Conservation (phyloP, 2,888 invertebrate genomes). For the Drosophila melanosoma region DNA sequence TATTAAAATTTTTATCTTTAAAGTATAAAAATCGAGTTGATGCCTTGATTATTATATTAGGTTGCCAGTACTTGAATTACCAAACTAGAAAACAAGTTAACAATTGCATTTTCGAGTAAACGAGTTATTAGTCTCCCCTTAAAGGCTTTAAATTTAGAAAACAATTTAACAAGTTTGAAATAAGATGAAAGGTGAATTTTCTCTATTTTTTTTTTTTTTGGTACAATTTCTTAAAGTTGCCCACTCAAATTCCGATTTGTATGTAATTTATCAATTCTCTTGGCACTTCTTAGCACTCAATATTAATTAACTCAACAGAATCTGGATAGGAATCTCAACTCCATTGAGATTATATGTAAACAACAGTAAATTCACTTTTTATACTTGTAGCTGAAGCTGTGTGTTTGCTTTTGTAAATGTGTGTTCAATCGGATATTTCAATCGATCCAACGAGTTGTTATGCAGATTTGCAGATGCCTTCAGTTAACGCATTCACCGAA, state of each 20-base stretch:
- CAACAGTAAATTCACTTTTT: background rate
- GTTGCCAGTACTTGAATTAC: background rate
- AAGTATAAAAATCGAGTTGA: background rate
- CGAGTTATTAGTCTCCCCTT: background rate
- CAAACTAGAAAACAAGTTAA: background rate
- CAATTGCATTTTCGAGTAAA: background rate
- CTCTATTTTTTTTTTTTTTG: too few relatives aligned
- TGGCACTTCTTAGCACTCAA: background rate
- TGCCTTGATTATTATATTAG: background rate
- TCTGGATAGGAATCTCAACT: background rate
- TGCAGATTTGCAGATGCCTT: conserved; percentile 57
- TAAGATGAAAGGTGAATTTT: background rate
- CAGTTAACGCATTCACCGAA: background rate
- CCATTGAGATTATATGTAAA: conserved; percentile 7
- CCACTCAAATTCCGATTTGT: background rate
- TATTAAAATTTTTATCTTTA: background rate
- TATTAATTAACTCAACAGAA: conserved; percentile 12
- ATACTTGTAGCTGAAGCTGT: conserved; percentile 10
- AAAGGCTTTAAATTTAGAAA: background rate
- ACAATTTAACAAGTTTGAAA: conserved; percentile 1
- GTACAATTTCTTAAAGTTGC: background rate
- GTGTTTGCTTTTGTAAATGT: conserved; percentile 30
- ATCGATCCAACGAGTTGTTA: conserved; percentile 38
- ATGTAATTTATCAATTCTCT: background rate
- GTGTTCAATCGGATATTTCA: conserved; percentile 27